Evolutionary conservation across 2,797 vertebrate genomes (phyloP).

Genomic region (Cuculus canorus): DNA sequence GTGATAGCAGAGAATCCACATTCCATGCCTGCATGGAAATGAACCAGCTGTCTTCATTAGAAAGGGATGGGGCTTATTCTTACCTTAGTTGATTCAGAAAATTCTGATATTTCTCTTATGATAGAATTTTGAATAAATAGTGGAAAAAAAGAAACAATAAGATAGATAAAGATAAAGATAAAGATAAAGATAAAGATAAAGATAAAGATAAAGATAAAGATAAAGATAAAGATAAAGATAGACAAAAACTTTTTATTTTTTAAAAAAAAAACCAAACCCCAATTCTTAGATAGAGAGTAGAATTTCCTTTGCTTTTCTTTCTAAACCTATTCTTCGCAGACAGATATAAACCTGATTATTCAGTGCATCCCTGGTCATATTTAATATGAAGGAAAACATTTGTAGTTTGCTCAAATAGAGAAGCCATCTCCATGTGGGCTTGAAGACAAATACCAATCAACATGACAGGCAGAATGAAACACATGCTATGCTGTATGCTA

Average conservation of each 20-base stretch:
- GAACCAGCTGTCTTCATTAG: not conserved
- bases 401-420: not conserved
- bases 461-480: conserved; percentile 36
- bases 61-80: not conserved
- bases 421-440: not conserved
- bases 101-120: not conserved
- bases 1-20: not conserved
- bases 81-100: not conserved
- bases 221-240: accelerated
- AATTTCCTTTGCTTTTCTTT: not conserved
- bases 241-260: not conserved
- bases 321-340: not conserved
- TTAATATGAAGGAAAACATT: conserved; percentile 7
- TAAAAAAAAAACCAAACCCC: not conserved
- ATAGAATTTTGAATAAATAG: not conserved
- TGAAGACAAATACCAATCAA: conserved; percentile 45
- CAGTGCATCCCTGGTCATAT: not conserved
- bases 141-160: accelerated
- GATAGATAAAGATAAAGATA: too few relatives aligned
- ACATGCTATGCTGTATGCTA: conserved; percentile 13
- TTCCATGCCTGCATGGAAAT: not conserved
- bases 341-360: not conserved
- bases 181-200: accelerated
- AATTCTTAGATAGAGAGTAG: not conserved
- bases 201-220: too few relatives aligned